phyloP scores from a whole-genome alignment of 1,140 invertebrate species.

The Ephestia elutella region DNA sequence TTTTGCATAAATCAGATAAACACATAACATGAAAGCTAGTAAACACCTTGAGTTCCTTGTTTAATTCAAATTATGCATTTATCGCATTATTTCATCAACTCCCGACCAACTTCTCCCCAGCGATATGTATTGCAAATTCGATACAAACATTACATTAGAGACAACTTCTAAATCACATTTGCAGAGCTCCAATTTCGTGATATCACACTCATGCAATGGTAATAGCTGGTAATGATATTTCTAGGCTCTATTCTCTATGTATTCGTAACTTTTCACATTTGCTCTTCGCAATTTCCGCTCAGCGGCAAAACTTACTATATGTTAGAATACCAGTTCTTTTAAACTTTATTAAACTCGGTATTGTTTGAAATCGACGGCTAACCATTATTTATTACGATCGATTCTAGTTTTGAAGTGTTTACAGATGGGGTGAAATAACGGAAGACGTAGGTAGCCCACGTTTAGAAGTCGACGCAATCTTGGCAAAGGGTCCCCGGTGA shows the following conservation, averaged over 20 bases:
- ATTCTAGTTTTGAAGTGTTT: neutral
- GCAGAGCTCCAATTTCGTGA: neutral
- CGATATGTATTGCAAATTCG: neutral
- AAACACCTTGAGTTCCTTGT: too few species aligned
- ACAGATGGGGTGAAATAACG: conserved; percentile 14
- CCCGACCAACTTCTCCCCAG: too few species aligned
- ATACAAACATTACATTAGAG: conserved; percentile 1
- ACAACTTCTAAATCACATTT: conserved; percentile 1
- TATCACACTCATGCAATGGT: conserved; percentile 12
- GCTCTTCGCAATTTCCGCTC: conserved; percentile 40
- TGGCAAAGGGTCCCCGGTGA: conserved; percentile 38
- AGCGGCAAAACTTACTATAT: conserved; percentile 17
- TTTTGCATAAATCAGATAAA: too few species aligned
- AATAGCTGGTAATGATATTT: conserved; percentile 20
- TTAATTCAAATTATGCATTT: too few species aligned
- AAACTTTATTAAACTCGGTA: conserved; percentile 31
- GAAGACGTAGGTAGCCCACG: conserved; percentile 28
- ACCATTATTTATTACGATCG: conserved; percentile 5
- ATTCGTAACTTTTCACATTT: conserved; percentile 45
- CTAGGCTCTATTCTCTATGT: conserved; percentile 22
- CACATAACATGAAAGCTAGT: too few species aligned
- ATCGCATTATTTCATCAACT: too few species aligned
- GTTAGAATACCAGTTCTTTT: conserved; percentile 18
- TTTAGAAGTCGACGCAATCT: conserved; percentile 44
- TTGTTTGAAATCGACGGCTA: conserved; percentile 19